These are phyloP conservation scores for Dolichopus griseipennis DNA, from an alignment of 2,888 invertebrate genomes.

Conservation along the genomic window DNA sequence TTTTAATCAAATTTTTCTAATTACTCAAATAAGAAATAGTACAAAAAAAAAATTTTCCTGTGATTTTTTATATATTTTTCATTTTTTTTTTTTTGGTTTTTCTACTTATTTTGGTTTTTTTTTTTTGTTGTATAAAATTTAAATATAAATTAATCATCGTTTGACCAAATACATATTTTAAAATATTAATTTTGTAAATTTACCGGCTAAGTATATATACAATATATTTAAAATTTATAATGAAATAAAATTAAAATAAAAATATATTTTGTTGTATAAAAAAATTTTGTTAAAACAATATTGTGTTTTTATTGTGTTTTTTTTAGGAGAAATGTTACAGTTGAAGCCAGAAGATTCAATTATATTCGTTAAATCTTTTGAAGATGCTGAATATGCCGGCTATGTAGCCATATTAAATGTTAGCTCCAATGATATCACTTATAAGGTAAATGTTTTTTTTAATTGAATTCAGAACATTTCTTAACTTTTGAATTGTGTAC, in stretches of 20 bases:
- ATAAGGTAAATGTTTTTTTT: constrained; percentile 52
- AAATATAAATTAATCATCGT: neutral
- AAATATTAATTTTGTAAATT: too few species aligned
- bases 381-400: constrained; percentile 56
- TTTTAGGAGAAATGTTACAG: constrained; percentile 50
- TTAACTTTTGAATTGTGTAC: too few species aligned
- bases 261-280: constrained; percentile 7
- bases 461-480: too few species aligned
- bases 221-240: too few species aligned
- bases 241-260: too few species aligned
- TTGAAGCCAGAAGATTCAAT: constrained; percentile 63
- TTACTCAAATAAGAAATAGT: neutral
- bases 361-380: constrained; percentile 50
- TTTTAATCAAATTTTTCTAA: neutral
- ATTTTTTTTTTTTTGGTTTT: too few species aligned
- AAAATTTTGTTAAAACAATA: constrained; percentile 13
- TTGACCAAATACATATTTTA: neutral
- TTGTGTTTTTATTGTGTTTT: constrained; percentile 21
- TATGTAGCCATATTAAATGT: constrained; percentile 62
- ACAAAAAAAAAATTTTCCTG: too few species aligned
- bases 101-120: constrained; percentile 12
- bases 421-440: constrained; percentile 53
- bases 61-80: too few species aligned
- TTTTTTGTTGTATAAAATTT: constrained; percentile 18
- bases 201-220: too few species aligned